Evolutionary conservation across 2,113 vertebrate genomes (phyloP).

Genomic region (Nycticebus coucang): DNA sequence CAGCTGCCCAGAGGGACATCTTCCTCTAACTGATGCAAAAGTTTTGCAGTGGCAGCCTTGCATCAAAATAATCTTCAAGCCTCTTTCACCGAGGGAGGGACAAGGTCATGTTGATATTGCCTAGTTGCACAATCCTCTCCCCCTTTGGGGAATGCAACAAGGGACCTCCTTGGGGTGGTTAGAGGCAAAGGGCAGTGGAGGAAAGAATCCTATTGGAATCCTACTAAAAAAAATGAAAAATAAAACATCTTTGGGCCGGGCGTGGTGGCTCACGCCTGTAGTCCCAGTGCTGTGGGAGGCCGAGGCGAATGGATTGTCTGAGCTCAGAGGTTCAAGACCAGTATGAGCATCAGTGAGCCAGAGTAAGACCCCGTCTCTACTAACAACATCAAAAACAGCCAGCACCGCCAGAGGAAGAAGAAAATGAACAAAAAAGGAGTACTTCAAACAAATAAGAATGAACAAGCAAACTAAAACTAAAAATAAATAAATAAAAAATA

Average conservation of each 20-base stretch:
- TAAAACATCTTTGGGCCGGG: neutral
- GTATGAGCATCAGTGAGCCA: too few relatives aligned
- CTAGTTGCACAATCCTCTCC: neutral
- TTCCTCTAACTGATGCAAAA: neutral
- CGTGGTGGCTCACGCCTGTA: too few relatives aligned
- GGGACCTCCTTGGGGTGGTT: neutral
- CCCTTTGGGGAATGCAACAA: neutral
- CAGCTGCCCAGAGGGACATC: neutral
- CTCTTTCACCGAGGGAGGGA: neutral
- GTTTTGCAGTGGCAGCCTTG: neutral
- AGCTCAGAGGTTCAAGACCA: too few relatives aligned
- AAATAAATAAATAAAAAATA: too few relatives aligned
- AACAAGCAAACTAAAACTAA: too few relatives aligned
- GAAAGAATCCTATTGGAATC: neutral
- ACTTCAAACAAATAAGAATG: too few relatives aligned
- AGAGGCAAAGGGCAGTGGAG: neutral
- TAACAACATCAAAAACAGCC: too few relatives aligned
- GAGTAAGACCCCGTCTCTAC: too few relatives aligned
- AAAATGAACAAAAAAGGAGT: too few relatives aligned
- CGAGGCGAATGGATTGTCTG: too few relatives aligned
- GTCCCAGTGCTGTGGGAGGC: too few relatives aligned
- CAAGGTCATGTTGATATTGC: neutral
- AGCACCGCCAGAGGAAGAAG: too few relatives aligned
- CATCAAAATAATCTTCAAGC: neutral
- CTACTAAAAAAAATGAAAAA: neutral